Base-by-base conservation (phyloP, 2,888 invertebrate species). In the Drosophila subquinaria region DNA sequence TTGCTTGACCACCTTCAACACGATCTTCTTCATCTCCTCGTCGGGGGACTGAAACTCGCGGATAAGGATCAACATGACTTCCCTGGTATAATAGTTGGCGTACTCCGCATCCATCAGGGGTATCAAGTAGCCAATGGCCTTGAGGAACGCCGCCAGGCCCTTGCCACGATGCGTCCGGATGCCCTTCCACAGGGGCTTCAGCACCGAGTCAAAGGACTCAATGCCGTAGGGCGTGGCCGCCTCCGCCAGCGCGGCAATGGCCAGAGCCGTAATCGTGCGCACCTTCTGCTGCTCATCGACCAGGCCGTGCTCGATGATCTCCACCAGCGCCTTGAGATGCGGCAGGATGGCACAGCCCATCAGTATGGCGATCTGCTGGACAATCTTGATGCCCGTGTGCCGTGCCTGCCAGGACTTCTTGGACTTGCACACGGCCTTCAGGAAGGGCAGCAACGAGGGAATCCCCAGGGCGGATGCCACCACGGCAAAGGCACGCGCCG, bases 1-100 rank as follows among this genome's bases (percentile, higher is more conserved):
- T 93, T 99, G 99, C 93, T 99, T 99, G 69, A 99, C 99, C 72
- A 99, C 97, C 95, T 99, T 99, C 76, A 99, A 94, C 0, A 99
- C 99, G 94, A 99, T 99, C 92, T 99, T 99, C 93, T 99, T 99
- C 99, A 99, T 99, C 94, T 99, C 99, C 93, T 99, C 99, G 93
- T 99, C 99, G 0, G 99, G 99, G 65, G 99, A 99, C 93, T 99
- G 99, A 93, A 99, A 99, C 94, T 99, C 99, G 93, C 99, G 95
- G 88, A 99, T 99, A 30, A 99, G 94, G 93, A 99, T 99, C 93
- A 98, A 94, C 93, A 93, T 93, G 51, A 93, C 99, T 96, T 99
- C 99, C 84, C 99, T 95, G 1, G 99, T 99, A 92, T 99, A 99
- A 93, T 99, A 99, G 93, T 99, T 99, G 0, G 99, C 99, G 91